Conservation (phyloP, 2,797 vertebrate species). For the Crocidura indochinensis region DNA sequence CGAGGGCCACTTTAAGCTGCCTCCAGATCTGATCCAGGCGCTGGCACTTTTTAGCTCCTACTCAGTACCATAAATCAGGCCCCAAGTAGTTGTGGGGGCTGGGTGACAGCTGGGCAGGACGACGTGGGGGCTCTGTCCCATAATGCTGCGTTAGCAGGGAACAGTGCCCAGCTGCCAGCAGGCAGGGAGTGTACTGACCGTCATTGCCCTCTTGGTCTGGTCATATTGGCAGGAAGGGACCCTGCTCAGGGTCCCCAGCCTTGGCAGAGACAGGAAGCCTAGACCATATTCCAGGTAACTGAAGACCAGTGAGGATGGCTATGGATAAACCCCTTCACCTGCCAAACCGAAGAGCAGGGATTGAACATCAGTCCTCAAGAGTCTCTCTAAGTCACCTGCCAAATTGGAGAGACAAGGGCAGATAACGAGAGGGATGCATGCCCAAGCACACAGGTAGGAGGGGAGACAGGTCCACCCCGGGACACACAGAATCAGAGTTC, state of each 20-base stretch:
- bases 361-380: neutral
- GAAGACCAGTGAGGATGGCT: neutral
- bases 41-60: constrained; percentile 53
- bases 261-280: constrained; percentile 1
- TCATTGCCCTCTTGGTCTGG: neutral
- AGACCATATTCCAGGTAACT: neutral
- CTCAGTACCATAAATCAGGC: constrained; percentile 72
- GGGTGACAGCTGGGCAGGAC: constrained; percentile 68
- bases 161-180: constrained; percentile 67
- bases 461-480: neutral
- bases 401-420: neutral
- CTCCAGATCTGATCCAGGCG: constrained; percentile 72
- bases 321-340: neutral
- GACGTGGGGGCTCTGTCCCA: neutral
- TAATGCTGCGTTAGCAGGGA: constrained; percentile 81
- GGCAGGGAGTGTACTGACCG: constrained; percentile 56
- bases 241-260: neutral
- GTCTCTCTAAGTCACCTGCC: neutral
- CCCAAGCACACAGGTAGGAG: no score
- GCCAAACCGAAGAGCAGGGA: neutral
- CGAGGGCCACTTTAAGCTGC: constrained; percentile 59
- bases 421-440: neutral
- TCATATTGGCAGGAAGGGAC: constrained; percentile 1
- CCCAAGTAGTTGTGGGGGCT: neutral
- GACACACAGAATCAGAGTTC: constrained; percentile 47